Conservation (phyloP, 2,797 vertebrate species). For the Scarus forsteni region DNA sequence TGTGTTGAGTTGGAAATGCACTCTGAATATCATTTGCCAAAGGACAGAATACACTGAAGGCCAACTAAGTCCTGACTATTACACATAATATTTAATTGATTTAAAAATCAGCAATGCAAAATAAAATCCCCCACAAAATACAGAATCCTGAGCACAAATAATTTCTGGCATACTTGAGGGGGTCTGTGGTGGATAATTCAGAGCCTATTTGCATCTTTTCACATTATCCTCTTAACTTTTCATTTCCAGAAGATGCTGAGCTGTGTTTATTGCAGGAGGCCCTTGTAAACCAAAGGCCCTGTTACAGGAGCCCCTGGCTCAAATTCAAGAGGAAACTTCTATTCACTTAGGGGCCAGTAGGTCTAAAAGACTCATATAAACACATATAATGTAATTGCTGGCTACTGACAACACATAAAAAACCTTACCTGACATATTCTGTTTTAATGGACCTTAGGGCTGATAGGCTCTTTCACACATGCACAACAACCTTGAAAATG, state of each 20-base stretch:
- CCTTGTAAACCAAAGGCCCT: constrained; percentile 9
- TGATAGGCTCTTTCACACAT: not conserved
- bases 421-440: not conserved
- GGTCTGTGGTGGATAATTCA: constrained; percentile 34
- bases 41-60: not conserved
- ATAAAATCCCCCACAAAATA: not conserved
- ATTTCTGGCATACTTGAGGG: constrained; percentile 3
- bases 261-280: constrained; percentile 5
- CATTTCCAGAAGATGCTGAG: constrained; percentile 8
- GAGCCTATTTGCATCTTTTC: constrained; percentile 20
- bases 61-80: constrained; percentile 3
- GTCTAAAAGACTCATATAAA: no score
- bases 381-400: no score
- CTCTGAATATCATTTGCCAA: not conserved
- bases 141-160: constrained; percentile 5
- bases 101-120: constrained; percentile 7
- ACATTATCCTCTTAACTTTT: constrained; percentile 14
- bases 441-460: not conserved
- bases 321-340: not conserved
- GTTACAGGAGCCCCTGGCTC: not conserved
- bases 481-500: no score
- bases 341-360: not conserved
- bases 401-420: not conserved
- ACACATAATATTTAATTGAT: constrained; percentile 10
- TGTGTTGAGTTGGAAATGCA: constrained; percentile 6